A percentile compares a stretch with the other conserved stretches of the same genome.
Evolutionary conservation across 2,797 vertebrate genomes (phyloP).

Genomic region (Glossophaga mutica): DNA sequence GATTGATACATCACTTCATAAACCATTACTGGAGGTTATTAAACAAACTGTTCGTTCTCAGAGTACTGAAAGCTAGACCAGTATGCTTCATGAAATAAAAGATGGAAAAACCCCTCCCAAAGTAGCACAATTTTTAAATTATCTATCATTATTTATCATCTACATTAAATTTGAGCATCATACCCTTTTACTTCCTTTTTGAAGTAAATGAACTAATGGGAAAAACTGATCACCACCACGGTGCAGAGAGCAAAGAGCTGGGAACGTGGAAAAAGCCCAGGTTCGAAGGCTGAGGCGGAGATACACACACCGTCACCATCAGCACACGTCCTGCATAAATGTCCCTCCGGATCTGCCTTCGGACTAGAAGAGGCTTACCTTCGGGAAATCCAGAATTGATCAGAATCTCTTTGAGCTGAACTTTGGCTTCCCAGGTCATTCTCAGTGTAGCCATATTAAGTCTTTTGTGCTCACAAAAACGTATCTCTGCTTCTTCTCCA

Average conservation of each 20-base stretch:
- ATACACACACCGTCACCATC: not conserved
- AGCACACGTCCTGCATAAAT: not conserved
- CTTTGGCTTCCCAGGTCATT: constrained; percentile 99
- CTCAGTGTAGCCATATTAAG: constrained; percentile 95
- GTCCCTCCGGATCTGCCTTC: not conserved
- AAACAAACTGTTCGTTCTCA: not conserved
- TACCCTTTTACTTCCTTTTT: not conserved
- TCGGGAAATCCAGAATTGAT: constrained; percentile 94
- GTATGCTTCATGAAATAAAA: not conserved
- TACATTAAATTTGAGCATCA: not conserved
- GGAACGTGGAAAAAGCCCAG: not conserved
- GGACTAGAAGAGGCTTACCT: constrained; percentile 81
- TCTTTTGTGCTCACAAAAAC: constrained; percentile 98
- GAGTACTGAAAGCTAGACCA: not conserved
- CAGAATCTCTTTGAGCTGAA: constrained; percentile 96
- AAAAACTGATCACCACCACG: not conserved
- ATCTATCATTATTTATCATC: not conserved
- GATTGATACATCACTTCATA: not conserved
- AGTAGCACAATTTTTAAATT: not conserved
- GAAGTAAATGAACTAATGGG: not conserved
- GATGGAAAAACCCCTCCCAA: not conserved
- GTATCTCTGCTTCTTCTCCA: constrained; percentile 92
- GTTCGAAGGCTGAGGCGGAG: not conserved
- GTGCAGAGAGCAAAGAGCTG: not conserved
- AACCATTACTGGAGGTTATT: not conserved